Base-by-base conservation (phyloP, 2,888 invertebrate species). In the Yponomeuta plumbellus region DNA sequence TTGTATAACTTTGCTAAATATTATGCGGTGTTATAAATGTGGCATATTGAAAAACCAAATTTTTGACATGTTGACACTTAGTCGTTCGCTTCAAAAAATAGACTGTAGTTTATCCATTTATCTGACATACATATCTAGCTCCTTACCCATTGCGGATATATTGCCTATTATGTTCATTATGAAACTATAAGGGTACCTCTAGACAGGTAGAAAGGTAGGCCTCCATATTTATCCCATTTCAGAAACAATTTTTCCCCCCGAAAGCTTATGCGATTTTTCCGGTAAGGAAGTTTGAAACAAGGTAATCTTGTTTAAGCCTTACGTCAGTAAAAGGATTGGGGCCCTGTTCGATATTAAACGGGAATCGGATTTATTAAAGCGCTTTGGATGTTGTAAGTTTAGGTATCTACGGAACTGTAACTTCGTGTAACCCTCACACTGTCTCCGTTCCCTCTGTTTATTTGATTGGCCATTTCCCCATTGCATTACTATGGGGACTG, bases 341-440 rank as follows among this genome's bases (percentile, higher is more conserved):
- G n/a, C 34, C 34, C 34, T 59, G 17, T 61, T 34, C 26, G 26
- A 61, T 61, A 61, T 61, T 61, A 26, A 26, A 26, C 11, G 61
- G 61, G 66, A 67, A 69, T 69, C 69, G 67, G 69, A 63, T 69
- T 64, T 67, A 67, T 64, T 67, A 62, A 67, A 69, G 67, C 64
- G 66, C 22, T 1, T 61, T 22, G 26, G 61, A 26, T 26, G 61
- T 23, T 61, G 26, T n/a, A 11, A 61, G 26, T 26, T 61, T 26
- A 26, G 26, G 26, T 26, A 58, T 21, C 58, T 58, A n/a, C n/a
- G 58, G 22, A 20, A 21, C 58, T 20, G 22, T 20, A 11, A 58
- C 21, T 58, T 21, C 20, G 21, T 20, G 6, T 20, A 58, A 58
- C 11, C 11, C 20, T 58, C 11, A 58, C 20, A 58, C 21, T 21